Percentiles rank a stretch among this genome's conserved stretches.
These are phyloP conservation scores for Molorchus minor DNA, from an alignment of 2,888 invertebrate species.

Conservation along the genomic window DNA sequence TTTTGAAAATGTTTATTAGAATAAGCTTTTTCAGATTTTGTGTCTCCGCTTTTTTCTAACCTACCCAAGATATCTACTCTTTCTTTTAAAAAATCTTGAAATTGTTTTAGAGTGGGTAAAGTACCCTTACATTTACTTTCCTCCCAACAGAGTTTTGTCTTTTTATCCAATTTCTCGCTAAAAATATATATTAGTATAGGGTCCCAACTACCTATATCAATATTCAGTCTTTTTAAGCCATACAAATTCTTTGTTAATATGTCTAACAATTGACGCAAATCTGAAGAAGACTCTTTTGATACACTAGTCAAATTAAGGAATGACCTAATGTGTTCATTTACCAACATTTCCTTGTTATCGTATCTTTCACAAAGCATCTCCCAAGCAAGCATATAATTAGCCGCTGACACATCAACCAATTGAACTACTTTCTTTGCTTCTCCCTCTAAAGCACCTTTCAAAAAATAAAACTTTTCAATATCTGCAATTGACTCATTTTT, in stretches of 20 bases:
- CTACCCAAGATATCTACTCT: constrained; percentile 4
- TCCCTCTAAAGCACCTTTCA: constrained; percentile 22
- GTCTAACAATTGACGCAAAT: constrained; percentile 24
- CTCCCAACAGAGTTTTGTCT: too few species aligned
- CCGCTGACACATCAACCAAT: constrained; percentile 31
- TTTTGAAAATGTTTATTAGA: not conserved
- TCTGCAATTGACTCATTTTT: constrained; percentile 24
- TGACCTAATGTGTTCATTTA: constrained; percentile 32
- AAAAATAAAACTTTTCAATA: constrained; percentile 34
- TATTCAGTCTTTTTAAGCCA: constrained; percentile 23
- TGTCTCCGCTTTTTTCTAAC: constrained; percentile 3
- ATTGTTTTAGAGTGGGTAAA: constrained; percentile 1
- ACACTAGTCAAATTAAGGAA: constrained; percentile 24
- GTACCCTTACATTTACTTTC: constrained; percentile 6
- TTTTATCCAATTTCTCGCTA: constrained; percentile 25
- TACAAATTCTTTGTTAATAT: constrained; percentile 27
- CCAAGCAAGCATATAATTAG: constrained; percentile 35
- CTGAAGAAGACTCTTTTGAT: constrained; percentile 15
- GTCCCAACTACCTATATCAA: constrained; percentile 31
- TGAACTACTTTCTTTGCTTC: constrained; percentile 29
- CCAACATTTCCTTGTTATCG: constrained; percentile 25
- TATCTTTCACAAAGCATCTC: constrained; percentile 31
- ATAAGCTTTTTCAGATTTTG: not conserved
- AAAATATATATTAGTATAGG: constrained; percentile 28
- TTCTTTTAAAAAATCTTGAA: constrained; percentile 9